Conservation (phyloP, 1,140 invertebrate genomes). For the Caenorhabditis remanei region DNA sequence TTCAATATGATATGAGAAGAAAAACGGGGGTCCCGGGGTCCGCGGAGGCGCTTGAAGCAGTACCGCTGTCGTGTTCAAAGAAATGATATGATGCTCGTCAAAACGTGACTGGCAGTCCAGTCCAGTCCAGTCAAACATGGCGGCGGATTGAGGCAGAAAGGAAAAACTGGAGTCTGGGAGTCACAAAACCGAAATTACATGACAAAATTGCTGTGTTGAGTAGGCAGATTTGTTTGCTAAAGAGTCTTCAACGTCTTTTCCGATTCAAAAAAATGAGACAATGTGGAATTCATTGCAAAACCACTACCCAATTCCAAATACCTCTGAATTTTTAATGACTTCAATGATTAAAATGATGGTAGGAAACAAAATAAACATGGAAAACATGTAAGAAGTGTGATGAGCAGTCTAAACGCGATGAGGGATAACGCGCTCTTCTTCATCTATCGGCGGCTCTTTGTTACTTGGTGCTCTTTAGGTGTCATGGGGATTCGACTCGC, state of each 20-base stretch:
- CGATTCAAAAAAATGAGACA: neutral
- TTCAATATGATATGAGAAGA: slow-evolving; percentile 48
- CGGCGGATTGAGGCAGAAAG: slow-evolving; percentile 10
- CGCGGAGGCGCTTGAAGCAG: slow-evolving; percentile 9
- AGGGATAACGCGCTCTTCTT: slow-evolving; percentile 43
- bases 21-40: slow-evolving; percentile 4
- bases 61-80: slow-evolving; percentile 41
- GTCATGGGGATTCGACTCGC: slow-evolving; percentile 48
- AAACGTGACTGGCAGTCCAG: slow-evolving; percentile 50
- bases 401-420: slow-evolving; percentile 50
- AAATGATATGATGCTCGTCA: slow-evolving; percentile 54
- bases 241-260: neutral
- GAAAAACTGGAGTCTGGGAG: neutral
- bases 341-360: slow-evolving; percentile 12
- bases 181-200: slow-evolving; percentile 50
- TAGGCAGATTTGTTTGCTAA: slow-evolving; percentile 47
- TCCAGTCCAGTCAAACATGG: slow-evolving; percentile 40
- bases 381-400: slow-evolving; percentile 35
- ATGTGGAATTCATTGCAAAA: slow-evolving; percentile 12
- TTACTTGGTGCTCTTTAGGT: slow-evolving; percentile 54
- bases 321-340: neutral
- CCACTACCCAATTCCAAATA: neutral
- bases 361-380: slow-evolving; percentile 31
- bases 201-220: slow-evolving; percentile 39
- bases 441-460: slow-evolving; percentile 55